These are phyloP conservation scores for Zoanthus sociatus DNA, from an alignment of 92 coral and sea anemone species.

Conservation along the genomic window DNA sequence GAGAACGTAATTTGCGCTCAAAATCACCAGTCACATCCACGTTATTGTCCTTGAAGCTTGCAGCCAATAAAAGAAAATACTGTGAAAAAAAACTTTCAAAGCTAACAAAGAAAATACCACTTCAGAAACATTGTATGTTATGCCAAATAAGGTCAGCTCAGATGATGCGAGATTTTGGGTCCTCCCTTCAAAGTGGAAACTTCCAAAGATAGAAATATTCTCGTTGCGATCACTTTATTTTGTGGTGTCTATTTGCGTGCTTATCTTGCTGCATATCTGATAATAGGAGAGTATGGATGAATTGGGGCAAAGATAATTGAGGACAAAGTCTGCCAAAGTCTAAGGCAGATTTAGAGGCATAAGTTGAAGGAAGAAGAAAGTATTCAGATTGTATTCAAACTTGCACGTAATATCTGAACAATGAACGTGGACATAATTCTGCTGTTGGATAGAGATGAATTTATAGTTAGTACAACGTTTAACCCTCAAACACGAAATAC, in stretches of 20 bases:
- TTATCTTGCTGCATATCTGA: slow-evolving; percentile 69
- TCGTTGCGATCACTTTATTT: slow-evolving; percentile 84
- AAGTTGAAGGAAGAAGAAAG: not conserved
- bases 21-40: slow-evolving; percentile 18
- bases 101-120: not conserved
- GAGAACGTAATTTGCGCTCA: slow-evolving; percentile 30
- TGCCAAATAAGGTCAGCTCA: not conserved
- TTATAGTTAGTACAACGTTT: too few relatives aligned
- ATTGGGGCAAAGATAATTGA: slow-evolving; percentile 69
- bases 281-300: slow-evolving; percentile 69
- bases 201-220: slow-evolving; percentile 58
- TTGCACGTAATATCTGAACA: not conserved
- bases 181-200: slow-evolving; percentile 41
- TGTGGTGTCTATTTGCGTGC: slow-evolving; percentile 74
- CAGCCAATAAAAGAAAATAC: slow-evolving; percentile 24
- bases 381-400: not conserved
- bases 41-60: slow-evolving; percentile 32
- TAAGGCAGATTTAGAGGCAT: slow-evolving; percentile 91
- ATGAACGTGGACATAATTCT: not conserved
- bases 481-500: too few relatives aligned
- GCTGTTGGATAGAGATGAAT: too few relatives aligned
- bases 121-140: not conserved
- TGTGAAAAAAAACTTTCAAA: not conserved
- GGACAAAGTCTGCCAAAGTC: slow-evolving; percentile 76
- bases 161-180: slow-evolving; percentile 22